Conservation (phyloP, 2,888 invertebrate genomes). For the Vannuccia rotundouncinata region DNA sequence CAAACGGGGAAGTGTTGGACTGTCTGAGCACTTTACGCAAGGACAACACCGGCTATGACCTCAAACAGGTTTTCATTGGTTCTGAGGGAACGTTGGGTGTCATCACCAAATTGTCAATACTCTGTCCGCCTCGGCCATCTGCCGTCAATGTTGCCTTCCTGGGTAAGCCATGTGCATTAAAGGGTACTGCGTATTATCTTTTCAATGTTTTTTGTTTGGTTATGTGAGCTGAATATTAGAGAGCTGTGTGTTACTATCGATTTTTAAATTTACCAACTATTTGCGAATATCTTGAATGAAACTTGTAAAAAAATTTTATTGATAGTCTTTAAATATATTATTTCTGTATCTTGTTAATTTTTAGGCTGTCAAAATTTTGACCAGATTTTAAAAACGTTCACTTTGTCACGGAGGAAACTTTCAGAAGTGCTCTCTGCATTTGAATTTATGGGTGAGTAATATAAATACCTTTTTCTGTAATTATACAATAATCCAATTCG, state of each 20-base stretch:
- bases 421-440: slow-evolving; percentile 89
- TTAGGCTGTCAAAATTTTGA: slow-evolving; percentile 71
- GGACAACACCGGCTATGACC: slow-evolving; percentile 93
- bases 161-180: slow-evolving; percentile 61
- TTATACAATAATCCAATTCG: no score
- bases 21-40: slow-evolving; percentile 79
- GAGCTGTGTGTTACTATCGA: no score
- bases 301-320: no score
- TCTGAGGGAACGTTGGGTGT: slow-evolving; percentile 93
- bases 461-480: no score
- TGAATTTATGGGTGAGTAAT: slow-evolving; percentile 70
- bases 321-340: no score
- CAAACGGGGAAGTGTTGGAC: slow-evolving; percentile 65
- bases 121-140: slow-evolving; percentile 76
- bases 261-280: no score
- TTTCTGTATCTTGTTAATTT: no score
- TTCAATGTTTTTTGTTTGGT: background rate
- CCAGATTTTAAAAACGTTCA: slow-evolving; percentile 69
- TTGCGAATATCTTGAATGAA: no score
- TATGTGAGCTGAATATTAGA: background rate
- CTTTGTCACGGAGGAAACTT: slow-evolving; percentile 67
- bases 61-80: slow-evolving; percentile 92
- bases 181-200: no score
- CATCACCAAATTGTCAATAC: slow-evolving; percentile 80
- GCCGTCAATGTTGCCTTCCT: slow-evolving; percentile 79